Evolutionary conservation across 2,113 vertebrate genomes (phyloP).

Genomic region (Athene cunicularia): DNA sequence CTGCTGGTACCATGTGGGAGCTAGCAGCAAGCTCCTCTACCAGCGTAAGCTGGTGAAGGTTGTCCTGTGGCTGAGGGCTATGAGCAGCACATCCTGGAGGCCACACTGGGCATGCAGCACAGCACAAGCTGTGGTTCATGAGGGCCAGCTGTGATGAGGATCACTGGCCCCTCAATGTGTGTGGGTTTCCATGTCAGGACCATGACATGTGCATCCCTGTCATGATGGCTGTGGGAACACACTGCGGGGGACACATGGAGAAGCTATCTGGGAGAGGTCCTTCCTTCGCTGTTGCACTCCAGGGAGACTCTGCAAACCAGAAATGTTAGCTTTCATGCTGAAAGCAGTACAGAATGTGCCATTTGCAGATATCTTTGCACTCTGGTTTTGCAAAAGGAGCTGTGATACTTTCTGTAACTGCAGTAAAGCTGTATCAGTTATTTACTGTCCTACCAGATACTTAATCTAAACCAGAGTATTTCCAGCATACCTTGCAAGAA

Average conservation of each 20-base stretch:
- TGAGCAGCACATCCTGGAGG: neutral
- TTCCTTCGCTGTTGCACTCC: neutral
- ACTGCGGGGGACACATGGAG: accelerated
- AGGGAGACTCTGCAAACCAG: neutral
- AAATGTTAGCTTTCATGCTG: neutral
- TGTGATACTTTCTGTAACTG: neutral
- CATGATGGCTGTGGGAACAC: neutral
- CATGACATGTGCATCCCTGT: neutral
- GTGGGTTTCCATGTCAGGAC: neutral
- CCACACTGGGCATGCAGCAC: neutral
- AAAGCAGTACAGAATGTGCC: neutral
- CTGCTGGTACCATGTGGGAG: neutral
- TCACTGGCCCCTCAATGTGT: neutral
- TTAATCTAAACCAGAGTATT: neutral
- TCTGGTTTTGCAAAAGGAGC: neutral
- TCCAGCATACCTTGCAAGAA: neutral
- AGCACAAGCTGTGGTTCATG: neutral
- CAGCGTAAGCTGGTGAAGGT: accelerated
- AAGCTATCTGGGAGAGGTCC: neutral
- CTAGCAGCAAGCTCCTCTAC: neutral
- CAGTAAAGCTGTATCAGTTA: neutral
- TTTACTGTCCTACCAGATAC: neutral
- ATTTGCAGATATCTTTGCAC: neutral
- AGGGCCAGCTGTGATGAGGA: neutral
- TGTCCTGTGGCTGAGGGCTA: neutral